Evolutionary conservation across 2,113 vertebrate genomes (phyloP).

Genomic region (Stigmatopora argus): DNA sequence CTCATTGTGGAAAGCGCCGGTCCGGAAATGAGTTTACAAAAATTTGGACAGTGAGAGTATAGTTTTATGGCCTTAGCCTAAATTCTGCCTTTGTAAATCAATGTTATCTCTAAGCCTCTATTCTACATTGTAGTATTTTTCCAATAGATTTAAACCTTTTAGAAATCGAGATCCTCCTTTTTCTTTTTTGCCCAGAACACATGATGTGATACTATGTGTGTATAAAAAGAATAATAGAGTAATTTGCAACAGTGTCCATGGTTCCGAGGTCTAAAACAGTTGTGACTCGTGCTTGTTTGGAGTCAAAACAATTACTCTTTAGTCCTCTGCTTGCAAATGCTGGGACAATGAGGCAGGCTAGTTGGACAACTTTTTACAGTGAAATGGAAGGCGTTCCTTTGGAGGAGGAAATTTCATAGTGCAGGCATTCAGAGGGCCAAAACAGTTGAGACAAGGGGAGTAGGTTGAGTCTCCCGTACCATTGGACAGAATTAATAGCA

Average conservation of each 20-base stretch:
- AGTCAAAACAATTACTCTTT: background rate
- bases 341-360: background rate
- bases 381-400: background rate
- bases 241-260: too few species aligned
- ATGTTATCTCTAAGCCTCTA: background rate
- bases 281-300: background rate
- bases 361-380: background rate
- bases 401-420: background rate
- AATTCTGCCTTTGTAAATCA: background rate
- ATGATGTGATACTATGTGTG: too few species aligned
- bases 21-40: slow-evolving; percentile 4
- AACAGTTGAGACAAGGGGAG: slow-evolving; percentile 47
- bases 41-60: background rate
- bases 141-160: too few species aligned
- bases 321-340: background rate
- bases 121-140: too few species aligned
- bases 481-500: slow-evolving; percentile 76
- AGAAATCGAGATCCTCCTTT: too few species aligned
- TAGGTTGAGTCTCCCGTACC: slow-evolving; percentile 38
- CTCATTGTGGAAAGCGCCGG: slow-evolving; percentile 7
- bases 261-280: background rate
- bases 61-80: background rate
- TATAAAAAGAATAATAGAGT: too few species aligned
- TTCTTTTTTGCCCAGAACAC: too few species aligned
- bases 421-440: slow-evolving; percentile 5